Percentiles rank a stretch among this genome's conserved stretches.
These are phyloP conservation scores for Battus philenor DNA, from an alignment of 1,140 invertebrate genomes.

Conservation along the genomic window DNA sequence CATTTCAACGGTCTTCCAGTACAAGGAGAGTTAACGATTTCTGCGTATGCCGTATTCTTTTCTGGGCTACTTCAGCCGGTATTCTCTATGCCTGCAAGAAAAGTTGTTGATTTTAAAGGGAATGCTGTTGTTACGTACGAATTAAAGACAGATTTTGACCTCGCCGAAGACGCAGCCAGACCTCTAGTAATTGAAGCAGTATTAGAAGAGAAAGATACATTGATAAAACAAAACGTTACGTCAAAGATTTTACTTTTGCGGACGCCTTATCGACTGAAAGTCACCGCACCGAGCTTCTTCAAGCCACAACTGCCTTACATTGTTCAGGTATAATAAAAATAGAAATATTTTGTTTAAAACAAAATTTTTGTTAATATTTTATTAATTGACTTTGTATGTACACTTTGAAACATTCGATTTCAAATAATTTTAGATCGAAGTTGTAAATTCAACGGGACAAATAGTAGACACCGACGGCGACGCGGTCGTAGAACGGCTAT, in stretches of 20 bases:
- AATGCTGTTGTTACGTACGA: slow-evolving; percentile 85
- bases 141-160: slow-evolving; percentile 81
- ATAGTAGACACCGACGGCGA: slow-evolving; percentile 43
- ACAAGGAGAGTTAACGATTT: slow-evolving; percentile 85
- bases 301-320: slow-evolving; percentile 91
- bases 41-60: slow-evolving; percentile 85
- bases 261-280: slow-evolving; percentile 88
- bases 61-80: slow-evolving; percentile 88
- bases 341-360: too few species aligned
- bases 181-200: slow-evolving; percentile 86
- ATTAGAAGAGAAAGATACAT: slow-evolving; percentile 88
- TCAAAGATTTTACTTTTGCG: slow-evolving; percentile 85
- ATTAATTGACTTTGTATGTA: too few species aligned
- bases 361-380: too few species aligned
- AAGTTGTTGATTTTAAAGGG: slow-evolving; percentile 89
- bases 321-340: slow-evolving; percentile 87
- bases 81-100: slow-evolving; percentile 82
- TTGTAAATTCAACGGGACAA: slow-evolving; percentile 50
- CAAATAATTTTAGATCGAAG: slow-evolving; percentile 60
- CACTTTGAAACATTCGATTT: too few species aligned
- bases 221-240: slow-evolving; percentile 87
- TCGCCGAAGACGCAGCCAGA: slow-evolving; percentile 85
- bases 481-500: slow-evolving; percentile 49
- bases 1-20: slow-evolving; percentile 86
- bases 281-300: slow-evolving; percentile 89